Evolutionary conservation across 2,888 invertebrate genomes (phyloP).

Genomic region (Neocrepidodera transversa): DNA sequence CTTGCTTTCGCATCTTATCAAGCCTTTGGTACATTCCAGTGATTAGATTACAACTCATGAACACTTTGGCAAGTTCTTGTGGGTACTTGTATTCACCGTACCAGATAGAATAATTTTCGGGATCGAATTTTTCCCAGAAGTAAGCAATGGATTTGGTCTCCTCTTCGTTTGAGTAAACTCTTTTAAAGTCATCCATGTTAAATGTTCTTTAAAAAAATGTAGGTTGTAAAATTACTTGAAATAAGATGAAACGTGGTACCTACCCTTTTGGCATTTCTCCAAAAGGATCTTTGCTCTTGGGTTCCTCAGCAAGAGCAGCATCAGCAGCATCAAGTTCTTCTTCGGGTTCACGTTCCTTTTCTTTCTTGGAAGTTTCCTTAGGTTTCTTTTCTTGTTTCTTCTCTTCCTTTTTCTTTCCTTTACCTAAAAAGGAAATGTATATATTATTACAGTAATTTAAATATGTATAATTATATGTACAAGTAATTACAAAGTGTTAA

Average conservation of each 20-base stretch:
- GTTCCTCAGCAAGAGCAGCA: conserved; percentile 74
- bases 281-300: conserved; percentile 91
- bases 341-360: conserved; percentile 60
- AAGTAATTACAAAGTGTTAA: no score
- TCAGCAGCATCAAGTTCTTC: conserved; percentile 75
- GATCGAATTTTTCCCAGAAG: conserved; percentile 98
- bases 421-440: conserved; percentile 44
- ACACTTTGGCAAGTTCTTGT: conserved; percentile 80
- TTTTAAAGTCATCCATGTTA: conserved; percentile 96
- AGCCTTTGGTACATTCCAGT: conserved; percentile 97
- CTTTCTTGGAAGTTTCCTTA: conserved; percentile 60
- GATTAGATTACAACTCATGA: conserved; percentile 97
- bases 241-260: conserved; percentile 35
- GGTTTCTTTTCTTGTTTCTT: conserved; percentile 58
- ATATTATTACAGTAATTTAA: no score
- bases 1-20: conserved; percentile 97
- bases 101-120: conserved; percentile 97
- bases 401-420: conserved; percentile 54
- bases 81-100: conserved; percentile 95
- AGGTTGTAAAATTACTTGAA: no score
- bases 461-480: no score
- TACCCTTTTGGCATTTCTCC: conserved; percentile 87
- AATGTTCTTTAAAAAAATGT: conserved; percentile 71
- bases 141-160: conserved; percentile 92
- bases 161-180: conserved; percentile 96